Base-by-base conservation (phyloP, 2,113 vertebrate genomes). In the Mugil cephalus region DNA sequence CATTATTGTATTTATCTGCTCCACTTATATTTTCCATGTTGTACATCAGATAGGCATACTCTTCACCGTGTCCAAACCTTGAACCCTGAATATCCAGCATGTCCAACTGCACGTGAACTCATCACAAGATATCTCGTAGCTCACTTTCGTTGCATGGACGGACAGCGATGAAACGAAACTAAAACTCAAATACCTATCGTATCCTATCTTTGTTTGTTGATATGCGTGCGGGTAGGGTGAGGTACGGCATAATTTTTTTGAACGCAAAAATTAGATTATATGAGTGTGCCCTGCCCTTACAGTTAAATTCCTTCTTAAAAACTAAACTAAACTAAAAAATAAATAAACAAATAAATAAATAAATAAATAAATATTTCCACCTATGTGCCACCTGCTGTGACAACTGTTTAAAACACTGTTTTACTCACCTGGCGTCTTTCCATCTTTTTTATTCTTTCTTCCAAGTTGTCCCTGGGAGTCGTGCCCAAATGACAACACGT, bases 381-480 rank as follows among this genome's bases (percentile, higher is more conserved):
- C n/a, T 30, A 30, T 30, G 24, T 30, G 24, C 24, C 24, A 30
- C 3, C 24, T 30, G 24, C 24, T 30, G 3, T 5, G 24, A 30
- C 2, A 30, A 30, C 24, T 5, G 2, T 30, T 30, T 2, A 30
- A 30, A 30, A 30, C 3, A 3, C 38, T 1, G 6, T 14, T n/a
- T 15, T 4, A 10, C 65, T 61, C 54, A 93, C 90, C 89, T 66
- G 69, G 59, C 3, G 43, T 43, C 30, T 62, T 72, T n/a, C 17
- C 46, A 7, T 72, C 54, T 45, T 38, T 75, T 1, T 2, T 9
- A 15, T 52, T 89, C 40, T 42, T 66, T 51, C 87, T 82, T 1
- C 93, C 92, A 10, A 94, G 88, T 53, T 91, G 90, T 64, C 88
- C 87, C n/a, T 51, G 71, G 1, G 89, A 66, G 81, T 93, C 90